Evolutionary conservation across 2,888 invertebrate genomes (phyloP).

Genomic region (Lymantria monacha): DNA sequence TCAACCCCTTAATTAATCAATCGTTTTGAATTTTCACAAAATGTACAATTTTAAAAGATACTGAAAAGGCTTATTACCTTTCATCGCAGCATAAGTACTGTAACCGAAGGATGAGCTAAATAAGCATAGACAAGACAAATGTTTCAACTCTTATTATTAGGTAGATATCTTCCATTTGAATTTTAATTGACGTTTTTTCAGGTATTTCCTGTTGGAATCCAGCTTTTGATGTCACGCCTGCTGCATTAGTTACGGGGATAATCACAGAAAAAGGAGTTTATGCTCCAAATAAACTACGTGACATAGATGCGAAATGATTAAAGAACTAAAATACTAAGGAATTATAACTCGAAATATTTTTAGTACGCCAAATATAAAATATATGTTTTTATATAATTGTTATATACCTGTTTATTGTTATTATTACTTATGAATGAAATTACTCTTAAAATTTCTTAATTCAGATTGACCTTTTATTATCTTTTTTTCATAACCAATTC

Average conservation of each 20-base stretch:
- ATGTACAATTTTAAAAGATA: too few relatives aligned
- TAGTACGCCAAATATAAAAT: slow-evolving; percentile 21
- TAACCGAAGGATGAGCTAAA: too few relatives aligned
- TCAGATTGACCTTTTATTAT: too few relatives aligned
- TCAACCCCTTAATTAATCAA: too few relatives aligned
- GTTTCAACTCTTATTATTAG: too few relatives aligned
- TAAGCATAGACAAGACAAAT: too few relatives aligned
- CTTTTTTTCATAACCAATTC: too few relatives aligned
- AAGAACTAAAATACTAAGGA: slow-evolving; percentile 12
- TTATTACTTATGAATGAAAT: background rate
- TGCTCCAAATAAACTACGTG: slow-evolving; percentile 77
- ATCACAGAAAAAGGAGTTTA: slow-evolving; percentile 97
- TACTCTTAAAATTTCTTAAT: too few relatives aligned
- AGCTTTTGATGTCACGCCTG: slow-evolving; percentile 98
- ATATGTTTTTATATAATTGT: slow-evolving; percentile 39
- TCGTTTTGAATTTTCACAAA: too few relatives aligned
- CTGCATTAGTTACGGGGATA: slow-evolving; percentile 93
- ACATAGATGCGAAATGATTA: slow-evolving; percentile 42
- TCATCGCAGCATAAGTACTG: too few relatives aligned
- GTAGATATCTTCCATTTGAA: too few relatives aligned
- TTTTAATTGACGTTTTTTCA: slow-evolving; percentile 52
- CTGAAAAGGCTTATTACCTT: too few relatives aligned
- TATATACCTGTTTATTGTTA: slow-evolving; percentile 7
- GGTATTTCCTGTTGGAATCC: slow-evolving; percentile 98
- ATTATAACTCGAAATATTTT: slow-evolving; percentile 26